phyloP scores from a whole-genome alignment of 2,797 vertebrate species.

The Synaphobranchus kaupii region DNA sequence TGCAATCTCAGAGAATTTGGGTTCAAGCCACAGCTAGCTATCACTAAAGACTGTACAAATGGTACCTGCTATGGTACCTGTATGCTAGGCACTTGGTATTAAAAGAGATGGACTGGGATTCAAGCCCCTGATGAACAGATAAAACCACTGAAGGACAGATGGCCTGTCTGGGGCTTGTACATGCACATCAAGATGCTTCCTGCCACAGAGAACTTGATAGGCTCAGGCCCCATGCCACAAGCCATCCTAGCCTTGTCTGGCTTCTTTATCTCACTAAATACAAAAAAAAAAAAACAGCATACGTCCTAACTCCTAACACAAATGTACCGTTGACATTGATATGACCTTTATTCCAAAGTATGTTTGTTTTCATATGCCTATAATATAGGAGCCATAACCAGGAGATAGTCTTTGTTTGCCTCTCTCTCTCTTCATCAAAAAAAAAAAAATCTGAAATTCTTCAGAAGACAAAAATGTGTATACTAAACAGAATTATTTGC shows the following conservation, averaged over 20 bases:
- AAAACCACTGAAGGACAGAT: neutral
- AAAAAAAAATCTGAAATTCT: neutral
- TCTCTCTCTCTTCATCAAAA: neutral
- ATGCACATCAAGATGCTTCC: neutral
- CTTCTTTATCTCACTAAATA: conserved; percentile 15
- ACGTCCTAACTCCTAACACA: conserved; percentile 11
- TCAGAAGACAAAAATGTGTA: neutral
- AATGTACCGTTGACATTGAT: neutral
- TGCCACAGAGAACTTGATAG: neutral
- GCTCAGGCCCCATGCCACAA: neutral
- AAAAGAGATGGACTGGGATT: neutral
- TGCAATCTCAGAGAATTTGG: neutral
- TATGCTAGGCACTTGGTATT: neutral
- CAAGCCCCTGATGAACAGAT: neutral
- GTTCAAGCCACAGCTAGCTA: neutral
- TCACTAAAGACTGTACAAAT: neutral
- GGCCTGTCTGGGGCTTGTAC: neutral
- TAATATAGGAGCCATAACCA: neutral
- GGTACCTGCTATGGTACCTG: neutral
- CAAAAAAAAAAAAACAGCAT: neutral
- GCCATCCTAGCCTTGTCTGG: neutral
- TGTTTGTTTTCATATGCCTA: neutral
- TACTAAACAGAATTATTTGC: neutral
- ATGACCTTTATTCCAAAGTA: neutral
- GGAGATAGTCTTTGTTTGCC: neutral